Conservation (phyloP, 2,797 vertebrate genomes). For the Manis pentadactyla region DNA sequence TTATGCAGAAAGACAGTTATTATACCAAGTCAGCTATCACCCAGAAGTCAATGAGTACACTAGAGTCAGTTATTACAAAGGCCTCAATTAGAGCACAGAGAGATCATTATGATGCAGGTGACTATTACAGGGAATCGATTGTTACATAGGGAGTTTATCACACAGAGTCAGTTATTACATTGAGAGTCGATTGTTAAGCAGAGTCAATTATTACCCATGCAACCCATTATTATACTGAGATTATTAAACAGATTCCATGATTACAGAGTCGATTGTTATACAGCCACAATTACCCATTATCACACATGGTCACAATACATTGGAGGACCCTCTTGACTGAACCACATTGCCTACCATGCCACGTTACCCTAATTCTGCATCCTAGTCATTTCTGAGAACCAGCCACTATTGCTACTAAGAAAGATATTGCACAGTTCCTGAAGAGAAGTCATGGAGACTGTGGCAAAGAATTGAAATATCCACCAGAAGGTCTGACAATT, state of each 20-base stretch:
- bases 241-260: not conserved
- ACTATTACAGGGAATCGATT: not conserved
- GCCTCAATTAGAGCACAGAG: conserved; percentile 7
- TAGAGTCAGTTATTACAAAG: not conserved
- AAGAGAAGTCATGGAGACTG: not conserved
- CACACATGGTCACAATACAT: not conserved
- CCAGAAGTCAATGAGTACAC: not conserved
- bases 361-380: not conserved
- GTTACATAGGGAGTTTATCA: not conserved
- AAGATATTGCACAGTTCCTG: not conserved
- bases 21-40: not conserved
- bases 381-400: not conserved
- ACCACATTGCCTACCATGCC: not conserved
- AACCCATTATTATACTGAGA: not conserved
- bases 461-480: not conserved
- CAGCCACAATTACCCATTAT: not conserved
- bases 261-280: not conserved
- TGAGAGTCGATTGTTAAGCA: not conserved
- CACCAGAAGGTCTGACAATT: not conserved
- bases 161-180: not conserved
- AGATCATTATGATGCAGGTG: not conserved
- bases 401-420: not conserved
- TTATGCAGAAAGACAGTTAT: not conserved
- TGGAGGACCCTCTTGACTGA: not conserved
- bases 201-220: not conserved